A percentile compares a stretch with the other conserved stretches of the same genome.
Evolutionary conservation across 2,888 invertebrate species (phyloP).

Genomic region (Dryobota labecula): DNA sequence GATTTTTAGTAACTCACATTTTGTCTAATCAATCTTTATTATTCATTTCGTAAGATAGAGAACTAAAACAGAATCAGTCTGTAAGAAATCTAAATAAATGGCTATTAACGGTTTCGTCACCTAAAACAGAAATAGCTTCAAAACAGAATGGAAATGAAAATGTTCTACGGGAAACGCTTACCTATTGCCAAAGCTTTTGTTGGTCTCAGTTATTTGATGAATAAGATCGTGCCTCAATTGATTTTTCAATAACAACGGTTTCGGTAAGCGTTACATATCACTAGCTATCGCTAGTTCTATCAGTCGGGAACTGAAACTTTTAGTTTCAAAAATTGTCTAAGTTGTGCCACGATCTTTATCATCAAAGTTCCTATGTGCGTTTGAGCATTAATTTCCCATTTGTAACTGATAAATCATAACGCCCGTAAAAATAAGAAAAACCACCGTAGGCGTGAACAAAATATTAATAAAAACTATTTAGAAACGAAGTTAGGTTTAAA

Average conservation of each 20-base stretch:
- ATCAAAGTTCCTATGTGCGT: not conserved
- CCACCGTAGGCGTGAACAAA: constrained; percentile 46
- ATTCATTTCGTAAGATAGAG: constrained; percentile 49
- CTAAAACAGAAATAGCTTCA: constrained; percentile 36
- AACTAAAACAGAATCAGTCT: constrained; percentile 42
- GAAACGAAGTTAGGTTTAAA: constrained; percentile 49
- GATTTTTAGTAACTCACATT: constrained; percentile 77
- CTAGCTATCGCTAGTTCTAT: not conserved
- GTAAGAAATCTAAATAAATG: constrained; percentile 42
- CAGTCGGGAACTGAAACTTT: not conserved
- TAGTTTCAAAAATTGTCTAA: not conserved
- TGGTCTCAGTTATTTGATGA: constrained; percentile 2
- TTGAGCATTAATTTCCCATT: constrained; percentile 33
- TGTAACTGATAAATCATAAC: constrained; percentile 45
- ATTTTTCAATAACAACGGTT: not conserved
- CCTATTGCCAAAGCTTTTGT: constrained; percentile 9
- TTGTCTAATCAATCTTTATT: constrained; percentile 68
- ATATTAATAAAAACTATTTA: constrained; percentile 44
- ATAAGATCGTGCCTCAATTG: not conserved
- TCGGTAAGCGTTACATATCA: too few species aligned
- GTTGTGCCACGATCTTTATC: not conserved
- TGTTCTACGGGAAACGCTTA: constrained; percentile 5
- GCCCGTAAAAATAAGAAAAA: constrained; percentile 32
- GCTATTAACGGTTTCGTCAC: constrained; percentile 48
- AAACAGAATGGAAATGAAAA: constrained; percentile 2